These are phyloP conservation scores for Fregetta grallaria DNA, from an alignment of 2,113 vertebrate species.

Conservation along the genomic window DNA sequence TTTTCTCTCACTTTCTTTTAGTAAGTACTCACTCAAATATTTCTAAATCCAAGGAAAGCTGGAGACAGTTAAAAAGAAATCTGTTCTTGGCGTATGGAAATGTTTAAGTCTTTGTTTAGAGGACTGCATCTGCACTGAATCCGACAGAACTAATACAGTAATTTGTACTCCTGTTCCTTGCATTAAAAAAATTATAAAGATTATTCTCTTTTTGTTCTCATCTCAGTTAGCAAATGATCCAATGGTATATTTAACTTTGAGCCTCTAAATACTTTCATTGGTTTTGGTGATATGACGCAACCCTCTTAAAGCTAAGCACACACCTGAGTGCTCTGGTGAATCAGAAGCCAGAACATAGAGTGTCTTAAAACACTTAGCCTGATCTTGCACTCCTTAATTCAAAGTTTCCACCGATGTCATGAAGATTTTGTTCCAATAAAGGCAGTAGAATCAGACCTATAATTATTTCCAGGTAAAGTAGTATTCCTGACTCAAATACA, in stretches of 20 bases:
- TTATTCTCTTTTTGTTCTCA: not conserved
- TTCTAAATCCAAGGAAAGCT: not conserved
- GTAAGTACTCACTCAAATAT: not conserved
- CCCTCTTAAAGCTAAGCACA: not conserved
- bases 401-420: not conserved
- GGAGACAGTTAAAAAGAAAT: not conserved
- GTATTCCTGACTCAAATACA: not conserved
- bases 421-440: not conserved
- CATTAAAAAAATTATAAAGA: not conserved
- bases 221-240: not conserved
- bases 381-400: not conserved
- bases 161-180: conserved; percentile 20
- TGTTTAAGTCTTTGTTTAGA: conserved; percentile 28
- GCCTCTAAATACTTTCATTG: not conserved
- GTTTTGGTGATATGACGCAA: not conserved
- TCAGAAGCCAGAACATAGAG: not conserved
- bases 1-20: not conserved
- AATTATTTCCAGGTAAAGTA: conserved; percentile 2
- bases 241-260: not conserved
- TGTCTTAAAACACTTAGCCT: not conserved
- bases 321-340: not conserved
- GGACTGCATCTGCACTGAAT: not conserved
- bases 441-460: not conserved
- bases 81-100: not conserved
- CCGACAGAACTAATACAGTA: not conserved